Evolutionary conservation across 1,140 invertebrate genomes (phyloP), one percentile per base, ranked within the genome.

Genomic region (Pemphigus obesinymphae): DNA sequence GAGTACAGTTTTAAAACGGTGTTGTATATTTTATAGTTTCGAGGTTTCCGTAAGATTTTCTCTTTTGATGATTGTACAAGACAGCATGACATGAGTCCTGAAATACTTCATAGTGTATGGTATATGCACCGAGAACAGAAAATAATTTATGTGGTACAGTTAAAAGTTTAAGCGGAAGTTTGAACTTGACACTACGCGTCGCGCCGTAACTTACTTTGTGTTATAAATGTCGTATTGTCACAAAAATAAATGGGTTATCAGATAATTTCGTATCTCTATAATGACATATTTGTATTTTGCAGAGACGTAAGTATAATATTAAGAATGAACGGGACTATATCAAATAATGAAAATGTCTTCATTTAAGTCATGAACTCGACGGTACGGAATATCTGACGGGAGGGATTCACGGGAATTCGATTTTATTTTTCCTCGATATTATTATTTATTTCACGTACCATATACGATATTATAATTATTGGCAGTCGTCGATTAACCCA

Each of bases 141-240:
- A 68, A 37, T 37, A 68, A 68, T 68, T 68, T 31, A 37, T n/a
- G n/a, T 23, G 63, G 63, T 68, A n/a, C 31, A 37, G 1, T 2
- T 37, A 68, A 68, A 68, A 68, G 63, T 68, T 68, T 13, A 68
- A 68, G n/a, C 11, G 10, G 61, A 68, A 68, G 20, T 68, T 66
- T 68, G 34, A 68, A 68, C 63, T 68, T 26, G 20, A 68, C 34
- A 40, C 34, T 37, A n/a, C 7, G 37, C 17, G n/a, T 68, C 8
- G 20, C n/a, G n/a, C 29, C 11, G 37, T 68, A 68, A 68, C 63
- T 68, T 37, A 37, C 20, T 37, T 68, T 37, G n/a, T 68, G n/a
- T 68, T 68, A 37, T 68, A 23, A 68, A 68, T 26, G 29, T 68
- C 20, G n/a, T 68, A 68, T 37, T 68, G 63, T 23, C 20, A 68